Evolutionary conservation across 2,113 vertebrate genomes (phyloP).

Genomic region (Sebastes schlegelii): DNA sequence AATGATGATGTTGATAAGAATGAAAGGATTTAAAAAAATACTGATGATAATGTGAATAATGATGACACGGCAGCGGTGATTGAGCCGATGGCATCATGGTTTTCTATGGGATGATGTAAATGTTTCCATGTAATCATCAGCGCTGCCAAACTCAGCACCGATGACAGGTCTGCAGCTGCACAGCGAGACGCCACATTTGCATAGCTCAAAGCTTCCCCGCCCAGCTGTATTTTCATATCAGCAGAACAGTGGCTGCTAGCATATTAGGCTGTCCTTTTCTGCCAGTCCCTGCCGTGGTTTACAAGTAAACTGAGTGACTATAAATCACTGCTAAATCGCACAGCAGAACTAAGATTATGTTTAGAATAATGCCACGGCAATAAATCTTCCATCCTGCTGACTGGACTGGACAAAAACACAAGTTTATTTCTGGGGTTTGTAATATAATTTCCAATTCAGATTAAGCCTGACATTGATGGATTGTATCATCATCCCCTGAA

Average conservation of each 20-base stretch:
- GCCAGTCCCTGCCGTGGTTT: slow-evolving; percentile 62
- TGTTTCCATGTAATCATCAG: slow-evolving; percentile 63
- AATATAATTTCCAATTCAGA: slow-evolving; percentile 79
- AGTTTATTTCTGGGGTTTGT: slow-evolving; percentile 65
- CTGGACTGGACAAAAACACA: slow-evolving; percentile 69
- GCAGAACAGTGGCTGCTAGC: slow-evolving; percentile 54
- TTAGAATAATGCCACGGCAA: slow-evolving; percentile 78
- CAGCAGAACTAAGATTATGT: slow-evolving; percentile 81
- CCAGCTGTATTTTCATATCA: slow-evolving; percentile 65
- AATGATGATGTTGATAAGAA: too few species aligned
- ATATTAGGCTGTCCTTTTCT: slow-evolving; percentile 71
- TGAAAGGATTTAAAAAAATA: background rate
- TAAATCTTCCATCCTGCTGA: slow-evolving; percentile 80
- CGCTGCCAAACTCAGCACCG: slow-evolving; percentile 2
- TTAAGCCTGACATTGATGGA: slow-evolving; percentile 80
- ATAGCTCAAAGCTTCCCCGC: slow-evolving; percentile 19
- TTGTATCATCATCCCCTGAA: slow-evolving; percentile 70
- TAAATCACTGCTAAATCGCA: slow-evolving; percentile 79
- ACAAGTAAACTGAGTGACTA: slow-evolving; percentile 76
- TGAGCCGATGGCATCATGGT: slow-evolving; percentile 17
- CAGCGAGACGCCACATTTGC: slow-evolving; percentile 41
- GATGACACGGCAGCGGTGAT: slow-evolving; percentile 39
- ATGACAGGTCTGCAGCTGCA: slow-evolving; percentile 56
- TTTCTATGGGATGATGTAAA: slow-evolving; percentile 39
- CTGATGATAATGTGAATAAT: slow-evolving; percentile 36